Conservation (phyloP, 64 coral and sea anemone species). For the Stichodactyla helianthus region DNA sequence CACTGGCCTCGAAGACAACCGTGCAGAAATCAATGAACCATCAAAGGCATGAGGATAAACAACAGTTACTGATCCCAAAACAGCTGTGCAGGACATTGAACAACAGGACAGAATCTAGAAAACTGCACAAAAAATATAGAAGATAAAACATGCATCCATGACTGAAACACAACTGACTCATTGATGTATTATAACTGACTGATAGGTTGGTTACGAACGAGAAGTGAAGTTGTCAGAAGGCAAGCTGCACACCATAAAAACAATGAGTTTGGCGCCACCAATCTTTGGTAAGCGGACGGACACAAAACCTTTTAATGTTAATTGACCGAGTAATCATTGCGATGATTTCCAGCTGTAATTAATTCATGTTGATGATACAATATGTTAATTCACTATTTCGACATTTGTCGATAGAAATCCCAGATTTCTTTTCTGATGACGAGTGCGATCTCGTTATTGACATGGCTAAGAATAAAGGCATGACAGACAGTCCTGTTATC, state of each 20-base stretch:
- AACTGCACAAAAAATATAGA: no score
- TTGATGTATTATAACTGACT: neutral
- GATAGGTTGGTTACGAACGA: slow-evolving; percentile 64
- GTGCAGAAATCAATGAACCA: neutral
- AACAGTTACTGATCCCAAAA: neutral
- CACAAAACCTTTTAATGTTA: neutral
- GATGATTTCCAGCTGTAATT: no score
- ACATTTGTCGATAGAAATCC: slow-evolving; percentile 60
- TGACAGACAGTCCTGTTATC: slow-evolving; percentile 60
- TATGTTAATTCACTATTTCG: neutral
- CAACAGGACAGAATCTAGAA: no score
- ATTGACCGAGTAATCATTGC: no score
- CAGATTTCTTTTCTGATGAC: slow-evolving; percentile 90
- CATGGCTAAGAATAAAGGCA: slow-evolving; percentile 67
- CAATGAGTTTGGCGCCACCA: slow-evolving; percentile 64
- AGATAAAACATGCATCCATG: no score
- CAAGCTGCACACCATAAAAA: slow-evolving; percentile 36
- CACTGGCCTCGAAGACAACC: neutral
- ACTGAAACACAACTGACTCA: neutral
- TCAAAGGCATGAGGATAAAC: neutral
- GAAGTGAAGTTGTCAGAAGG: slow-evolving; percentile 48
- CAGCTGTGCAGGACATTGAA: no score
- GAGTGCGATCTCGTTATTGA: slow-evolving; percentile 94
- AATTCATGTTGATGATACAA: neutral
- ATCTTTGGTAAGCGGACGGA: slow-evolving; percentile 58